Conservation (phyloP, 2,113 vertebrate genomes). For the Myrmophylax atrothorax region DNA sequence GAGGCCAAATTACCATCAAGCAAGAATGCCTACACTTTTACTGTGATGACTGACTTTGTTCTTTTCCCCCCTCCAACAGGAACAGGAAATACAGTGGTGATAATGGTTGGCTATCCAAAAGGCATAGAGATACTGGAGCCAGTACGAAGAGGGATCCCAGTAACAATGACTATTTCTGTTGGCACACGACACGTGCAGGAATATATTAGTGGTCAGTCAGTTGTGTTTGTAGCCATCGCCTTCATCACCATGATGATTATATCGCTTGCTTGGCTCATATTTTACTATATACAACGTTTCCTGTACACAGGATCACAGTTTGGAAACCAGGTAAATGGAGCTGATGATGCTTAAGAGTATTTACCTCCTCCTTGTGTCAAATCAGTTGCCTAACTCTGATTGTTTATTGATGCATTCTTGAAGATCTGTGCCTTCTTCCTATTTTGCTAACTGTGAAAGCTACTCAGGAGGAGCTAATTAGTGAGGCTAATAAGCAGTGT, state of each 20-base stretch:
- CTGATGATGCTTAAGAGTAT: neutral
- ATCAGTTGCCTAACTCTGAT: neutral
- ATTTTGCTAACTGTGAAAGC: neutral
- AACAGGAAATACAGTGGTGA: constrained; percentile 79
- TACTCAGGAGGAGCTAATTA: neutral
- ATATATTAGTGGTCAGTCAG: constrained; percentile 78
- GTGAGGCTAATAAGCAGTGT: neutral
- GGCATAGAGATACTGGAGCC: constrained; percentile 80
- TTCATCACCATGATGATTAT: constrained; percentile 86
- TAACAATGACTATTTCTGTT: constrained; percentile 75
- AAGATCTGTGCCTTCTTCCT: neutral
- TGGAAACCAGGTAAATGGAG: constrained; percentile 79
- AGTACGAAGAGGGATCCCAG: constrained; percentile 77
- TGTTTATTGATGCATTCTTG: neutral
- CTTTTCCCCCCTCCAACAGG: constrained; percentile 50
- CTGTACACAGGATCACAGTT: constrained; percentile 79
- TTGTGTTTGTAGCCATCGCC: constrained; percentile 81
- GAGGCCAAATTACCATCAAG: neutral
- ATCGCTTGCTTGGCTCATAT: constrained; percentile 81
- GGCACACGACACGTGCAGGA: constrained; percentile 78
- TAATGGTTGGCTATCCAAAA: constrained; percentile 83
- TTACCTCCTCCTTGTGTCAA: neutral
- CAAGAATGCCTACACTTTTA: neutral
- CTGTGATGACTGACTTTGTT: neutral
- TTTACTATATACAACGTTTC: constrained; percentile 84